phyloP scores from a whole-genome alignment of 2,888 invertebrate genomes.

The Rhagonycha fulva region DNA sequence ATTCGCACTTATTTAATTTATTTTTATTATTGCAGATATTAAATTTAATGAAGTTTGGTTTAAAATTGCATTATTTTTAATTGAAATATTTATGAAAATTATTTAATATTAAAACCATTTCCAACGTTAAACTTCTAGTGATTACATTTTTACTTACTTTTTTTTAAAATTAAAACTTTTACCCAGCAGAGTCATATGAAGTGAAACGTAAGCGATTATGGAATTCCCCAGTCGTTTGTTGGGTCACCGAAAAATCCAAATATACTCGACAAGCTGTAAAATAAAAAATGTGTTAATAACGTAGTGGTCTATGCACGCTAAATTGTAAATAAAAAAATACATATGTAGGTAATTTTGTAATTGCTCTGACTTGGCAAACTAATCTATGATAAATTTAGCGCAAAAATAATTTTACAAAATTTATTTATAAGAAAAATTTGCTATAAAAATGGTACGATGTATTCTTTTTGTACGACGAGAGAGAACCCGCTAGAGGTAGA shows the following conservation, averaged over 20 bases:
- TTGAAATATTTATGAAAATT: not conserved
- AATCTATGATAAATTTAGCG: too few species aligned
- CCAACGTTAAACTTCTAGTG: not conserved
- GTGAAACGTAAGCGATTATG: too few species aligned
- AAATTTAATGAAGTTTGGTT: slow-evolving; percentile 17
- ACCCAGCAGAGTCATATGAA: too few species aligned
- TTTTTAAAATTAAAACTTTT: too few species aligned
- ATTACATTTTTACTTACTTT: not conserved
- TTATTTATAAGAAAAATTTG: not conserved
- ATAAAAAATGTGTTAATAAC: too few species aligned
- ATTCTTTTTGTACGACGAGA: not conserved
- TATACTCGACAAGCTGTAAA: too few species aligned
- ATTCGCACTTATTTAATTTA: slow-evolving; percentile 24
- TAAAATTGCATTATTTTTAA: not conserved
- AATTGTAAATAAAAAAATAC: too few species aligned
- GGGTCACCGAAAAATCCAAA: too few species aligned
- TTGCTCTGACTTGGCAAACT: not conserved
- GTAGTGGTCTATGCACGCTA: too few species aligned
- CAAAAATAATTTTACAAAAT: not conserved
- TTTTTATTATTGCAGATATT: slow-evolving; percentile 20
- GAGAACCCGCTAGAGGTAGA: not conserved
- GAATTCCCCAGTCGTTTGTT: too few species aligned
- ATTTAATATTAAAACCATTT: not conserved
- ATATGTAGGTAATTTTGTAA: too few species aligned
- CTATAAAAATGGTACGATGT: not conserved